Conservation (phyloP, 2,113 vertebrate species). For the Hyaena hyaena region DNA sequence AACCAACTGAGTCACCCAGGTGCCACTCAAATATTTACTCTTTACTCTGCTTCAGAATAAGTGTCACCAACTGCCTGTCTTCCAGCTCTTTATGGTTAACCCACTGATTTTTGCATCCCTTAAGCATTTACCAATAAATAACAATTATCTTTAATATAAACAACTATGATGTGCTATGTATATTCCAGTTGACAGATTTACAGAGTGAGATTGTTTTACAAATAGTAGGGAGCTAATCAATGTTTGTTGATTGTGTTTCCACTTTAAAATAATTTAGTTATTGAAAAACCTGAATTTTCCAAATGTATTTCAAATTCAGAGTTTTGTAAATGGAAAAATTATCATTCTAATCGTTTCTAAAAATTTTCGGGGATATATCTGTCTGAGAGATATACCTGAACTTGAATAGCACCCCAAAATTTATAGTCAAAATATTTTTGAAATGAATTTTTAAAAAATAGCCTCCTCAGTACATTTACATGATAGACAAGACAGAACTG, state of each 20-base stretch:
- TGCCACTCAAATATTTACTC: not conserved
- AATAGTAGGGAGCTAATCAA: not conserved
- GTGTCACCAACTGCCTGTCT: not conserved
- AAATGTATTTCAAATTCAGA: not conserved
- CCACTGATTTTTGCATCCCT: not conserved
- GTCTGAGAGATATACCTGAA: not conserved
- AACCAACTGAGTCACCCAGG: too few relatives aligned
- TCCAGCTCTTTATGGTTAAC: not conserved
- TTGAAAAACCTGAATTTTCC: not conserved
- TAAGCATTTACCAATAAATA: not conserved
- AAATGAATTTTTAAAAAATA: conserved; percentile 6
- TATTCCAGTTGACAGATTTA: not conserved
- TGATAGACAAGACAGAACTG: not conserved
- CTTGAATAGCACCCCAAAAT: not conserved
- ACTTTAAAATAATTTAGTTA: not conserved
- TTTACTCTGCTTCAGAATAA: not conserved
- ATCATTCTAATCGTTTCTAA: not conserved
- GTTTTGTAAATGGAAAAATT: not conserved
- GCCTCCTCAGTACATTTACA: not conserved
- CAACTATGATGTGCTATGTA: not conserved
- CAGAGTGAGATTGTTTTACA: not conserved
- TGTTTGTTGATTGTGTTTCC: not conserved
- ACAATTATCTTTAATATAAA: not conserved
- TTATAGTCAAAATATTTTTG: not conserved
- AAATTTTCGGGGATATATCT: not conserved